Percentiles rank a stretch among this genome's conserved stretches.
Evolutionary conservation across 2,797 vertebrate genomes (phyloP).

Genomic region (Decapterus maruadsi): DNA sequence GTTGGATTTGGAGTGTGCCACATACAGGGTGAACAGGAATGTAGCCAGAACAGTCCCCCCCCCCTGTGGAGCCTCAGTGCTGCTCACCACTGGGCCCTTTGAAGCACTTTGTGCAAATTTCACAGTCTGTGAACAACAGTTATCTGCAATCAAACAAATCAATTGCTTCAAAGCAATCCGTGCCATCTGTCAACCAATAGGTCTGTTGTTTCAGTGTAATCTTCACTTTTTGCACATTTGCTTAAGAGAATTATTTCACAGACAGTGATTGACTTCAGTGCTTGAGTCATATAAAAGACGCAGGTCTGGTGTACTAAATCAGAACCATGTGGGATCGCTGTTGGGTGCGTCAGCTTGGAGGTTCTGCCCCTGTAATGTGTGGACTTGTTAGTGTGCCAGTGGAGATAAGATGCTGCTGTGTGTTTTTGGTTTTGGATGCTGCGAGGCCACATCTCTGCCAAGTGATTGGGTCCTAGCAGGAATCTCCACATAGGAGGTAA

Average conservation of each 20-base stretch:
- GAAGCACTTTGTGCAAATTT: neutral
- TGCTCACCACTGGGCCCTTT: neutral
- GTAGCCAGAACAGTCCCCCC: too few relatives aligned
- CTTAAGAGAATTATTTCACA: neutral
- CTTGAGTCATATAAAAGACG: neutral
- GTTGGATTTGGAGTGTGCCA: too few relatives aligned
- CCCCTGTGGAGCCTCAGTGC: too few relatives aligned
- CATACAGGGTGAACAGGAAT: too few relatives aligned
- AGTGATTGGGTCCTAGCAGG: constrained; percentile 53
- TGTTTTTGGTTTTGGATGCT: constrained; percentile 56
- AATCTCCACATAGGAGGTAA: constrained; percentile 55
- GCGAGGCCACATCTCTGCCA: constrained; percentile 46
- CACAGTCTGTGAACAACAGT: neutral
- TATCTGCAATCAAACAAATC: neutral
- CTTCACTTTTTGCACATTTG: neutral
- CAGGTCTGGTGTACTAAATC: neutral
- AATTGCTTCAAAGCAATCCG: neutral
- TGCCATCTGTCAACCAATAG: neutral
- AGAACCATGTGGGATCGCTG: constrained; percentile 2
- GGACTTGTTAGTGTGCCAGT: constrained; percentile 36
- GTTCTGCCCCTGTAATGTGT: constrained; percentile 38
- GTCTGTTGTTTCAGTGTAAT: neutral
- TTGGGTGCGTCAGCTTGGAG: neutral
- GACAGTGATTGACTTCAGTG: neutral
- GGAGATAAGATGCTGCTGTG: constrained; percentile 42